Conservation (phyloP, 2,113 vertebrate genomes). For the Labeo catla region DNA sequence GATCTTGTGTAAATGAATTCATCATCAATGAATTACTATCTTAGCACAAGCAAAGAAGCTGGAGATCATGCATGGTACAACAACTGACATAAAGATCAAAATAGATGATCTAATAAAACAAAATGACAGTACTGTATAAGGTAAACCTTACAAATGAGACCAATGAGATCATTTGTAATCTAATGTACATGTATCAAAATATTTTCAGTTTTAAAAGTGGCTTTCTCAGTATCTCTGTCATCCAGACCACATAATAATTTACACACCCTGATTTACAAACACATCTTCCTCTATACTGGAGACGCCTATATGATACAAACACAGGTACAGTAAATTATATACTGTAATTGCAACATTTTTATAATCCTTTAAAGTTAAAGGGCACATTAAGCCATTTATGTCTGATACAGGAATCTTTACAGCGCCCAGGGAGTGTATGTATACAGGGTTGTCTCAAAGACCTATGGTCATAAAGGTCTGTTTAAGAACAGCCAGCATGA, state of each 20-base stretch:
- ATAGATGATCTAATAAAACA: not conserved
- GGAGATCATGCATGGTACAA: not conserved
- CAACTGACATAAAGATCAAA: not conserved
- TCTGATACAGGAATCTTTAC: conserved; percentile 32
- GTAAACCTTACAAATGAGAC: not conserved
- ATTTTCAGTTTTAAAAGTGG: conserved; percentile 23
- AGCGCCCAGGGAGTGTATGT: conserved; percentile 28
- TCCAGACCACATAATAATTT: not conserved
- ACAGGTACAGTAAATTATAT: conserved; percentile 27
- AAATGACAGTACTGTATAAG: not conserved
- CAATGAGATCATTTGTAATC: not conserved
- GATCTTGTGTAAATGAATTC: not conserved
- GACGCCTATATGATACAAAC: conserved; percentile 36
- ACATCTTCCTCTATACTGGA: conserved; percentile 39
- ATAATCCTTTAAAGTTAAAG: no score
- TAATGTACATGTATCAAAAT: not conserved
- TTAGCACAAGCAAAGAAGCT: conserved; percentile 17
- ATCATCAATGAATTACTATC: not conserved
- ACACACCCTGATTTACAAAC: conserved; percentile 25
- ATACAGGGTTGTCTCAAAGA: conserved; percentile 36
- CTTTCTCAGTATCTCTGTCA: conserved; percentile 33
- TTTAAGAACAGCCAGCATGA: conserved; percentile 31
- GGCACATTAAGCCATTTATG: not conserved
- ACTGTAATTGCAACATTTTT: not conserved
- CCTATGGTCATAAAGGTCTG: not conserved